These are phyloP conservation scores for Epirrita christyi DNA, from an alignment of 2,888 invertebrate species.

Conservation along the genomic window DNA sequence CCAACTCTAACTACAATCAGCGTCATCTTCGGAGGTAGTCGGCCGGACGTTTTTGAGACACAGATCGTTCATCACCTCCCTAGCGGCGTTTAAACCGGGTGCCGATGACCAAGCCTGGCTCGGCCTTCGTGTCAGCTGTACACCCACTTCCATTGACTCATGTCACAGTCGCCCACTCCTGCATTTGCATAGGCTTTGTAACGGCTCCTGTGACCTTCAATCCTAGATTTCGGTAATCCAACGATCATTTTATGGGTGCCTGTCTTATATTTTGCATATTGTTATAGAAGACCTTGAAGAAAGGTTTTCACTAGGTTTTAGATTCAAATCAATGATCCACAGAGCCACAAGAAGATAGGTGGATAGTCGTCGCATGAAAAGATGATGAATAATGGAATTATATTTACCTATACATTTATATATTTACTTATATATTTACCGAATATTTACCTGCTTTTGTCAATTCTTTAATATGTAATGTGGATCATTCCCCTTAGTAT, in stretches of 20 bases:
- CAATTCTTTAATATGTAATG: too few species aligned
- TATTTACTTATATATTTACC: too few species aligned
- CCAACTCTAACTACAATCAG: too few species aligned
- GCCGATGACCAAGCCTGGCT: constrained; percentile 64
- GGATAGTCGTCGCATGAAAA: too few species aligned
- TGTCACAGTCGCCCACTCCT: constrained; percentile 60
- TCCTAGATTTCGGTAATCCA: constrained; percentile 48
- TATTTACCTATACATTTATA: too few species aligned
- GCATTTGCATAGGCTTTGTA: constrained; percentile 69
- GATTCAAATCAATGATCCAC: too few species aligned
- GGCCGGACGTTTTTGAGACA: too few species aligned
- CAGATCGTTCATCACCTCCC: neutral
- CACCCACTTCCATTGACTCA: constrained; percentile 76
- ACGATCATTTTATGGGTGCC: constrained; percentile 28
- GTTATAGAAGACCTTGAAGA: neutral
- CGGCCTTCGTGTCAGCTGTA: constrained; percentile 66
- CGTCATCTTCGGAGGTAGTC: too few species aligned
- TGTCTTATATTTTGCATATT: neutral
- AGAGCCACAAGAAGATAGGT: too few species aligned
- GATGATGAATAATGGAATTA: too few species aligned
- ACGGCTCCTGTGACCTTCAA: constrained; percentile 67
- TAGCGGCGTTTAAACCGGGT: constrained; percentile 40
- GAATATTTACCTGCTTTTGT: too few species aligned
- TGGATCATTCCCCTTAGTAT: too few species aligned
- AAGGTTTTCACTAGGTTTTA: neutral